phyloP scores from a whole-genome alignment of 2,888 invertebrate species.

The Caenorhabditis imperialis region DNA sequence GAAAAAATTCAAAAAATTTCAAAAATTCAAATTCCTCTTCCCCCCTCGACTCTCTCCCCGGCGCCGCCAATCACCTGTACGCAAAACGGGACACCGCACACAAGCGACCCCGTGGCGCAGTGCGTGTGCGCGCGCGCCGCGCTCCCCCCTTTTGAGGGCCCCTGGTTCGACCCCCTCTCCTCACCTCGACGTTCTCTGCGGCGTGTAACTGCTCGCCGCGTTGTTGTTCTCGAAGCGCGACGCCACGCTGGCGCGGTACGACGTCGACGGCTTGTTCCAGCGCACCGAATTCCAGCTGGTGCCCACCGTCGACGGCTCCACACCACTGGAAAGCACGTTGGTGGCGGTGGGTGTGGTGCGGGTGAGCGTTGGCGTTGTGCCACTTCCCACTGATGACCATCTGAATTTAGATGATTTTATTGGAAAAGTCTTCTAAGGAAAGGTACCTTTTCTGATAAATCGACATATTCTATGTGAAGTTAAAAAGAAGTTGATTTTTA shows the following conservation, averaged over 20 bases:
- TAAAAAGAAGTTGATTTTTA: slow-evolving; percentile 16
- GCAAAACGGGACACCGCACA: too few species aligned
- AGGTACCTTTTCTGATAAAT: slow-evolving; percentile 52
- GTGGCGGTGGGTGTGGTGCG: slow-evolving; percentile 53
- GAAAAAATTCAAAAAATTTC: too few species aligned
- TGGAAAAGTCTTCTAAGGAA: too few species aligned
- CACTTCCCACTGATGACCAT: slow-evolving; percentile 54
- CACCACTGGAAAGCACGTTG: slow-evolving; percentile 51
- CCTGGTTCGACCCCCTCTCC: too few species aligned
- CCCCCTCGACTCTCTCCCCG: too few species aligned
- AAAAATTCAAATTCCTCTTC: too few species aligned
- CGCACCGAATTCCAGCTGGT: slow-evolving; percentile 73
- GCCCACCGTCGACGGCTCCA: slow-evolving; percentile 64
- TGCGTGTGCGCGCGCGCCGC: too few species aligned
- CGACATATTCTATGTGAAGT: slow-evolving; percentile 41
- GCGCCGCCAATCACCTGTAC: too few species aligned
- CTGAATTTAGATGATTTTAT: too few species aligned
- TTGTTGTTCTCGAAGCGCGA: slow-evolving; percentile 59
- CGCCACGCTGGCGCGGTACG: slow-evolving; percentile 59
- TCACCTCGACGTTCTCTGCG: slow-evolving; percentile 45
- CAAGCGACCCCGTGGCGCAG: too few species aligned
- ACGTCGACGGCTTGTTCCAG: slow-evolving; percentile 70
- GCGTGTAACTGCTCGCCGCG: slow-evolving; percentile 23
- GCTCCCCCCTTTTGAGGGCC: too few species aligned
- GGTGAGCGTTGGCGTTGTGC: slow-evolving; percentile 28